Base-by-base conservation (phyloP, 2,888 invertebrate genomes). In the Alcis repandata region DNA sequence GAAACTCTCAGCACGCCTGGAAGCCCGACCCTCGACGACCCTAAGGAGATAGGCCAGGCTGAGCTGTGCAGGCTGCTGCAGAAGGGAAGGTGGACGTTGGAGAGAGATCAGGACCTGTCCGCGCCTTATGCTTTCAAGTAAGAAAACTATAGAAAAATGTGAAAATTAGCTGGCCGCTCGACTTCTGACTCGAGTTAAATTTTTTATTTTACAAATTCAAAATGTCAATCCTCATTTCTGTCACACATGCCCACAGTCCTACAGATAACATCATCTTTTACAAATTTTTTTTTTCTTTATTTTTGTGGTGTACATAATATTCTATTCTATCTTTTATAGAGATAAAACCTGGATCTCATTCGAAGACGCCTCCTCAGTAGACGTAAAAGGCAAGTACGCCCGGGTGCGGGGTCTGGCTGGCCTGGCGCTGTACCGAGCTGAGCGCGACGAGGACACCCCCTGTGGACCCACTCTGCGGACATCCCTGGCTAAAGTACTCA, bases 341-440 rank as follows among this genome's bases (percentile, higher is more conserved):
- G 94, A 95, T 79, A 93, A 93, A 53, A 94, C 95, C 15, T 97
- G 97, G 97, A 94, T 97, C 56, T 95, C 96, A 4, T 97, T 96
- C 79, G 97, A 97, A 78, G 97, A 97, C 80, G 88, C 95, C 0
- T 95, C 95, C 17, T 96, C 96, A 51, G 94, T 96, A 17, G 95
- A 96, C 77, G 96, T 97, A 72, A 97, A 97, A 91, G 96, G 96
- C 11, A 97, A 96, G 84, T 97, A 97, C 84, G 94, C 95, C 0
- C 85, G 96, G 32, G 94, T 97, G 11, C 94, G 97, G 0, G 96
- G 96, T 2, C 85, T 97, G 10, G 96, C 95, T 0, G 97, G 97
- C 0, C 83, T 96, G 20, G 96, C 95, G 0, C 84, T 97, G 52
- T 89, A 91, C 69, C 79, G 88, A 0, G 88, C 95, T 0, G 95